Evolutionary conservation across 2,797 vertebrate species (phyloP).

Genomic region (Rousettus madagascariensis): DNA sequence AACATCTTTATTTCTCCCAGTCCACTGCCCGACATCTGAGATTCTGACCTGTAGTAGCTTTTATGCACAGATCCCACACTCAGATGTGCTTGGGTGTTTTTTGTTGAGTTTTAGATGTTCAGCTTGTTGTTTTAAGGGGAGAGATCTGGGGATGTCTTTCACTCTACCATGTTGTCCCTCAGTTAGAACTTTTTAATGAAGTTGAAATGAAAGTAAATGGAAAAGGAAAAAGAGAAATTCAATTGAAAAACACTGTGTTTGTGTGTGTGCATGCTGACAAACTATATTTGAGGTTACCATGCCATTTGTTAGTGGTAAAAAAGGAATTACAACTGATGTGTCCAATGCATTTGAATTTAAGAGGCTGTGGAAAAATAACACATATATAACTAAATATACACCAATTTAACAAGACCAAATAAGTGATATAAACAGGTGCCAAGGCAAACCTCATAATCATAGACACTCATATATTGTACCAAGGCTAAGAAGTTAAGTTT

Average conservation of each 20-base stretch:
- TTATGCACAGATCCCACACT: no score
- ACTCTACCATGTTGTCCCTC: no score
- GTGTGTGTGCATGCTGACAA: not conserved
- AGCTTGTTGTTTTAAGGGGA: no score
- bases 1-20: no score
- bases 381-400: not conserved
- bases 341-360: not conserved
- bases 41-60: no score
- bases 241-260: not conserved
- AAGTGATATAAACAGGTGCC: not conserved
- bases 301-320: not conserved
- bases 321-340: not conserved
- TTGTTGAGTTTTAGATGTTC: no score
- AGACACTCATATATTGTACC: not conserved
- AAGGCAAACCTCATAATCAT: not conserved
- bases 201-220: constrained; percentile 36
- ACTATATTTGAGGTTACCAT: not conserved
- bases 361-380: not conserved
- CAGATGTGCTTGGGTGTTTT: no score
- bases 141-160: no score
- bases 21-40: no score
- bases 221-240: constrained; percentile 28
- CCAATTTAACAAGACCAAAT: not conserved
- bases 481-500: not conserved
- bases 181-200: not conserved